Conservation (phyloP, 2,113 vertebrate genomes). For the Planiliza haematocheilus region DNA sequence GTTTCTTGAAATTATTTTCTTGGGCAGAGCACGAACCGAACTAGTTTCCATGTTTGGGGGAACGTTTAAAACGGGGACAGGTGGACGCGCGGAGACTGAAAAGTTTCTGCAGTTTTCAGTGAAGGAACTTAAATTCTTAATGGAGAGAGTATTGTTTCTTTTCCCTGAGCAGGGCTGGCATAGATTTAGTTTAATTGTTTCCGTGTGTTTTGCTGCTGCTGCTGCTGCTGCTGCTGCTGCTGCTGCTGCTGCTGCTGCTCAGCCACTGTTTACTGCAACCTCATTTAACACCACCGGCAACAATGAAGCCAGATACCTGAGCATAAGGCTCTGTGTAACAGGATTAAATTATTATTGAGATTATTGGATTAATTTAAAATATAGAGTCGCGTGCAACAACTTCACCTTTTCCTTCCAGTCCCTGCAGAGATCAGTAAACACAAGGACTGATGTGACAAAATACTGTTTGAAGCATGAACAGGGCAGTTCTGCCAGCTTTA, state of each 20-base stretch:
- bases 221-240: slow-evolving; percentile 12
- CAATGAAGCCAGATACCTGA: slow-evolving; percentile 21
- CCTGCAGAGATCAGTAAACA: not conserved
- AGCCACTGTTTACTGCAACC: slow-evolving; percentile 63
- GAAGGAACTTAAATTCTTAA: not conserved
- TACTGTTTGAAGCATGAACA: not conserved
- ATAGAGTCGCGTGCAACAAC: no score
- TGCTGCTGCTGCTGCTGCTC: slow-evolving; percentile 15
- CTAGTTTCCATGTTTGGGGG: slow-evolving; percentile 20
- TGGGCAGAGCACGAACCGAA: slow-evolving; percentile 41
- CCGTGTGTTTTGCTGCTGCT: slow-evolving; percentile 59
- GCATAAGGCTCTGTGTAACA: slow-evolving; percentile 17
- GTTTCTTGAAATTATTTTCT: slow-evolving; percentile 31
- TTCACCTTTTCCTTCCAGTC: not conserved
- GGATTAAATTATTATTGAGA: no score
- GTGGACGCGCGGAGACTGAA: slow-evolving; percentile 32
- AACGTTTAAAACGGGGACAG: slow-evolving; percentile 33
- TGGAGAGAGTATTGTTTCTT: slow-evolving; percentile 45
- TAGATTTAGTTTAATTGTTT: slow-evolving; percentile 66
- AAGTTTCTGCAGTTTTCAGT: slow-evolving; percentile 17
- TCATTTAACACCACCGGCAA: slow-evolving; percentile 43
- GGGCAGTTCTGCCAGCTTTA: not conserved
- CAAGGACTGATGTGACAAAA: not conserved
- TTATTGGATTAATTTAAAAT: no score
- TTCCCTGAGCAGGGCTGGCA: slow-evolving; percentile 44